phyloP scores from a whole-genome alignment of 2,888 invertebrate species.

The Drosophila fungiperda region DNA sequence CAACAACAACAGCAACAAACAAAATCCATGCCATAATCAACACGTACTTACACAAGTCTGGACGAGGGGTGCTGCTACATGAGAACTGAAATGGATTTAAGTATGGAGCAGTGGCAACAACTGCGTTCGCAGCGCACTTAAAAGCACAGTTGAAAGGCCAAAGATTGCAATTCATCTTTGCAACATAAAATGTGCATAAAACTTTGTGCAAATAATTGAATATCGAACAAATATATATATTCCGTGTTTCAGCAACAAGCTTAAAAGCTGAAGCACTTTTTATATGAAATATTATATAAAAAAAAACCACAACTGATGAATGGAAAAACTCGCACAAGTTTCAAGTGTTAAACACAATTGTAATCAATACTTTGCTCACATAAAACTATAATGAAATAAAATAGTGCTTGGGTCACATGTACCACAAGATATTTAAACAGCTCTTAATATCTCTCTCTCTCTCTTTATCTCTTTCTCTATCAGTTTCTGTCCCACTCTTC shows the following conservation, averaged over 20 bases:
- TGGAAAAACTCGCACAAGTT: background rate
- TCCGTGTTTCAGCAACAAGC: background rate
- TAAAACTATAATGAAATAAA: background rate
- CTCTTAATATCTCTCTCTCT: background rate
- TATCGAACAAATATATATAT: background rate
- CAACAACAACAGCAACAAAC: slow-evolving; percentile 30
- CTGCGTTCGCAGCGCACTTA: slow-evolving; percentile 25
- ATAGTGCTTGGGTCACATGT: background rate
- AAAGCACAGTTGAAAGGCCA: slow-evolving; percentile 25
- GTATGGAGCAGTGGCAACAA: slow-evolving; percentile 15
- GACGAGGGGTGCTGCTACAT: background rate
- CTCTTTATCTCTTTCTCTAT: background rate
- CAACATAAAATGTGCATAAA: background rate
- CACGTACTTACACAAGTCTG: slow-evolving; percentile 75
- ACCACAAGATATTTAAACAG: background rate
- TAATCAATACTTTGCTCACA: background rate
- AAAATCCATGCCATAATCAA: slow-evolving; percentile 73
- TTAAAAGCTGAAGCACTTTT: background rate
- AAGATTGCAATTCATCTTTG: slow-evolving; percentile 25
- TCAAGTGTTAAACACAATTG: background rate
- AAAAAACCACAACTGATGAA: background rate
- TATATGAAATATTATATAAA: background rate
- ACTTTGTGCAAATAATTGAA: background rate
- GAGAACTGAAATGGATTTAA: slow-evolving; percentile 32
- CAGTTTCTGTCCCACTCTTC: background rate